Evolutionary conservation across 2,797 vertebrate species (phyloP).

Genomic region (Hippopotamyrus pictus): DNA sequence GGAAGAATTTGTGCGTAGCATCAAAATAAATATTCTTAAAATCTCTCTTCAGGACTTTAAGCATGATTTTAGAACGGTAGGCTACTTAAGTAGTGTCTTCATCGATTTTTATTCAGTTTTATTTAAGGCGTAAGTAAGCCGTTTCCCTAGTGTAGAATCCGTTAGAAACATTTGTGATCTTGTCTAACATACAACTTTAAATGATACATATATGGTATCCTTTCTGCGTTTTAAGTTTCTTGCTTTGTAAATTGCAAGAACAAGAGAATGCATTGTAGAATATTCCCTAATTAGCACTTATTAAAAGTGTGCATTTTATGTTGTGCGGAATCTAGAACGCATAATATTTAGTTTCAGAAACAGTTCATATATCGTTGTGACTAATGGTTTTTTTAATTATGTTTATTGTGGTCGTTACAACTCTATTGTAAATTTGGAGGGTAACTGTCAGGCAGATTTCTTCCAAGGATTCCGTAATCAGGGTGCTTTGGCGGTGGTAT

Average conservation of each 20-base stretch:
- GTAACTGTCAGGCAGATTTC: neutral
- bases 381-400: neutral
- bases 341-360: neutral
- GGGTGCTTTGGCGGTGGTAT: constrained; percentile 24
- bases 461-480: constrained; percentile 39
- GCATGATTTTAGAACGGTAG: neutral
- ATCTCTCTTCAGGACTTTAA: neutral
- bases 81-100: neutral
- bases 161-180: neutral
- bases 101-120: neutral
- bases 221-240: neutral
- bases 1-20: neutral
- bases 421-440: neutral
- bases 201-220: neutral
- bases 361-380: neutral
- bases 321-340: neutral
- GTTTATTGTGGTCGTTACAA: neutral
- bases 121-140: neutral
- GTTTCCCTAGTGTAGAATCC: neutral
- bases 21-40: neutral
- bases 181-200: neutral
- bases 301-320: neutral
- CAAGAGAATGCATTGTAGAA: neutral
- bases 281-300: neutral
- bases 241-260: neutral